phyloP scores from a whole-genome alignment of 2,888 invertebrate genomes.

The Phaedon cochleariae region DNA sequence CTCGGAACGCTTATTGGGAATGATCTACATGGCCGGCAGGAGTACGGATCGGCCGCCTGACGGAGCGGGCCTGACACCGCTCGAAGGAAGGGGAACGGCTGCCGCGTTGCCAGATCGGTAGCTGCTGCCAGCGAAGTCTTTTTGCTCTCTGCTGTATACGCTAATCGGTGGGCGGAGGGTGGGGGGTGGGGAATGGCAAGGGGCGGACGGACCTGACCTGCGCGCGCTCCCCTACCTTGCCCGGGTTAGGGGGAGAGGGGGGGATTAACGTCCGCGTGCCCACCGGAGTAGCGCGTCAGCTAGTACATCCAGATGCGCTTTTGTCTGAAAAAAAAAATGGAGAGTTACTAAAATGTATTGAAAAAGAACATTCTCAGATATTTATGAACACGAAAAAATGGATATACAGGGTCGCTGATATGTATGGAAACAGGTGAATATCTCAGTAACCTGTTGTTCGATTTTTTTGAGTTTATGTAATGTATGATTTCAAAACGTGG shows the following conservation, averaged over 20 bases:
- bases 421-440: too few relatives aligned
- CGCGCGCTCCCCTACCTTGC: conserved; percentile 51
- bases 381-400: too few relatives aligned
- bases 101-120: conserved; percentile 33
- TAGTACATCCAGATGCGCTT: conserved; percentile 92
- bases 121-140: conserved; percentile 60
- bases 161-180: conserved; percentile 55
- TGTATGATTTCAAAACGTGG: too few relatives aligned
- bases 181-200: conserved; percentile 38
- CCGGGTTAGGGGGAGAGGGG: conserved; percentile 35
- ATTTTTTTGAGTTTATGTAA: too few relatives aligned
- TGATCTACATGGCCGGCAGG: conserved; percentile 56
- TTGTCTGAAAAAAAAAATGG: conserved; percentile 77
- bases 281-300: conserved; percentile 93
- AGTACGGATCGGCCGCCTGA: conserved; percentile 47
- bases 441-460: too few relatives aligned
- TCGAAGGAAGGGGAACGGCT: conserved; percentile 23
- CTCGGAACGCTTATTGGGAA: conserved; percentile 50
- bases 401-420: too few relatives aligned
- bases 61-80: conserved; percentile 29
- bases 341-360: too few relatives aligned
- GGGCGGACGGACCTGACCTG: conserved; percentile 58
- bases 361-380: too few relatives aligned
- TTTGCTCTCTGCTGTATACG: conserved; percentile 62
- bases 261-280: conserved; percentile 87